Conservation (phyloP, 2,113 vertebrate genomes). For the Sylvilagus bachmani region DNA sequence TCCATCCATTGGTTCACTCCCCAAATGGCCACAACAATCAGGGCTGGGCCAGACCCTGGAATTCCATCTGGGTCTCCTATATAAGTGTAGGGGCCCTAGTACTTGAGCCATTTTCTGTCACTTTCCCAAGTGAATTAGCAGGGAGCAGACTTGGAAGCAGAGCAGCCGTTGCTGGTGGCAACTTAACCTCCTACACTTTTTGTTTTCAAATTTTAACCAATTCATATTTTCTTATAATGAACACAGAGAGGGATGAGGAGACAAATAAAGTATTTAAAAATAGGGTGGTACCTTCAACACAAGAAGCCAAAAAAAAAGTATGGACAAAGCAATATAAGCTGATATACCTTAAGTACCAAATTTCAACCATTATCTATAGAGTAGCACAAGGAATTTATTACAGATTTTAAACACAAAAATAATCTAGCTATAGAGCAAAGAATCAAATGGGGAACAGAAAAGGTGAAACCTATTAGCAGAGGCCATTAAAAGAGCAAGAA, state of each 20-base stretch:
- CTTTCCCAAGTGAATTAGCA: too few species aligned
- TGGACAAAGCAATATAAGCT: not conserved
- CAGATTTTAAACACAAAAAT: not conserved
- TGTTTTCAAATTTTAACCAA: not conserved
- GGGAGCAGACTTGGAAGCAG: too few species aligned
- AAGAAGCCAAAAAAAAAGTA: not conserved
- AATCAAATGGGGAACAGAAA: conserved; percentile 6
- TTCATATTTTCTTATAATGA: not conserved
- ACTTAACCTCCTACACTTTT: not conserved
- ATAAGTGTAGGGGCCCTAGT: too few species aligned
- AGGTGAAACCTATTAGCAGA: conserved; percentile 10
- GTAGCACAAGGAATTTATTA: not conserved
- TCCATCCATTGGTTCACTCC: too few species aligned
- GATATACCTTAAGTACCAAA: not conserved
- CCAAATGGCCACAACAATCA: too few species aligned
- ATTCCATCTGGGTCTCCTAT: too few species aligned
- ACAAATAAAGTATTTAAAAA: not conserved
- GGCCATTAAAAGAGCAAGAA: not conserved
- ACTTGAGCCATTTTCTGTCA: too few species aligned
- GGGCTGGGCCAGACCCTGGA: too few species aligned
- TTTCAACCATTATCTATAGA: not conserved
- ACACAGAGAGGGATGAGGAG: not conserved
- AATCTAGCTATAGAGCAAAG: conserved; percentile 28
- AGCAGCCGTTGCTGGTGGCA: too few species aligned
- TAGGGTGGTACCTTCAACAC: not conserved